Conservation (phyloP, 2,888 invertebrate species). For the Hybos culiciformis region DNA sequence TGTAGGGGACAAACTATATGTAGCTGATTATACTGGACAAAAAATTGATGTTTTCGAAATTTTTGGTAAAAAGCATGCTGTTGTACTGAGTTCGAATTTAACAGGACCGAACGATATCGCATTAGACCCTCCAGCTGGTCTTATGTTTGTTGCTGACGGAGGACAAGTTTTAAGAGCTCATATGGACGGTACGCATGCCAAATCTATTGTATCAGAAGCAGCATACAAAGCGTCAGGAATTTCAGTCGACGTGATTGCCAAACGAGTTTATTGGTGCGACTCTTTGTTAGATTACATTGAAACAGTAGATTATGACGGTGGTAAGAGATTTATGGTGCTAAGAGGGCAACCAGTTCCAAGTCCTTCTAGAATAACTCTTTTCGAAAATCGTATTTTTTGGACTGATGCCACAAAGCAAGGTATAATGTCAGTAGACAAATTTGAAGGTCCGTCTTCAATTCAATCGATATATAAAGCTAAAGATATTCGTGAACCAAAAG, state of each 20-base stretch:
- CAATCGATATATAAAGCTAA: slow-evolving; percentile 67
- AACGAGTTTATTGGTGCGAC: slow-evolving; percentile 93
- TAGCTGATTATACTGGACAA: slow-evolving; percentile 83
- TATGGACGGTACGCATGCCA: slow-evolving; percentile 84
- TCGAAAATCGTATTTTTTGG: slow-evolving; percentile 82
- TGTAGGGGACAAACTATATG: slow-evolving; percentile 92
- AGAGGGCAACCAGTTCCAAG: slow-evolving; percentile 75
- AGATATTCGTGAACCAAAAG: slow-evolving; percentile 69
- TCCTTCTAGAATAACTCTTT: slow-evolving; percentile 67
- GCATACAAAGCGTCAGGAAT: slow-evolving; percentile 89
- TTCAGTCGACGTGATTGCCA: slow-evolving; percentile 77
- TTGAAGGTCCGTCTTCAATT: slow-evolving; percentile 62
- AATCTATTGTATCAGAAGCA: slow-evolving; percentile 77
- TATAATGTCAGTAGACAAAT: slow-evolving; percentile 76
- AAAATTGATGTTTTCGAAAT: slow-evolving; percentile 90
- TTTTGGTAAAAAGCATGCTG: slow-evolving; percentile 74
- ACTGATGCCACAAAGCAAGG: slow-evolving; percentile 84
- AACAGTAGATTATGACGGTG: slow-evolving; percentile 85
- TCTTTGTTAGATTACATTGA: slow-evolving; percentile 90
- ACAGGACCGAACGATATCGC: slow-evolving; percentile 85
- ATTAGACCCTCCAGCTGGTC: slow-evolving; percentile 79
- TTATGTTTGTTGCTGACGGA: slow-evolving; percentile 76
- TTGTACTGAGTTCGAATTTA: slow-evolving; percentile 80
- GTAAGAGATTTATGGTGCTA: slow-evolving; percentile 62
- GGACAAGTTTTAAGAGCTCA: slow-evolving; percentile 74